Evolutionary conservation across 2,888 invertebrate species (phyloP).

Genomic region (Bombylius discolor): DNA sequence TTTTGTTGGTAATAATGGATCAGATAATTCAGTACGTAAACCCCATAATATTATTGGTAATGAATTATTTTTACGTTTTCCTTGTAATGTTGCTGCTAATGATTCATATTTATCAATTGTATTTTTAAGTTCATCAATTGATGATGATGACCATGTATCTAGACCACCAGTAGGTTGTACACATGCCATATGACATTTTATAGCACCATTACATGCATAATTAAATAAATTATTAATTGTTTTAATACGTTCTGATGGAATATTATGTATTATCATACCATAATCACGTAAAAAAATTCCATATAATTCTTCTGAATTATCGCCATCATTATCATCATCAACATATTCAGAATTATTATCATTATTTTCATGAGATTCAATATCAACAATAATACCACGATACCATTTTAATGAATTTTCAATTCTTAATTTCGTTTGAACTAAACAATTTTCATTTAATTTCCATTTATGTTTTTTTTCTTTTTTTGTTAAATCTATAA

Average conservation of each 20-base stretch:
- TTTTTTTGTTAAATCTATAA: background rate
- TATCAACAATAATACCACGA: conserved; percentile 37
- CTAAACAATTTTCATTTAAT: conserved; percentile 41
- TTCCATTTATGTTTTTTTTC: conserved; percentile 34
- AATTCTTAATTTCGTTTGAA: conserved; percentile 32
- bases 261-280: conserved; percentile 42
- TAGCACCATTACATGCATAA: conserved; percentile 42
- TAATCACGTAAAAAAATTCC: conserved; percentile 51
- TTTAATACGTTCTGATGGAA: conserved; percentile 37
- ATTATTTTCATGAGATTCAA: conserved; percentile 24
- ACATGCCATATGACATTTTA: conserved; percentile 55
- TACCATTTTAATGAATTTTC: conserved; percentile 47
- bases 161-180: conserved; percentile 54
- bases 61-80: conserved; percentile 27
- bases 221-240: conserved; percentile 41
- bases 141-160: conserved; percentile 22
- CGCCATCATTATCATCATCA: conserved; percentile 25
- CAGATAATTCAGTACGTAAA: conserved; percentile 45
- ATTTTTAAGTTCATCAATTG: conserved; percentile 47
- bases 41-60: conserved; percentile 52
- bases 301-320: conserved; percentile 19
- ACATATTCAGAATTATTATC: background rate
- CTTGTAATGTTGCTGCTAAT: conserved; percentile 24
- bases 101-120: conserved; percentile 40
- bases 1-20: conserved; percentile 51